Percentiles rank a stretch among this genome's conserved stretches.
Conservation (phyloP, 2,113 vertebrate genomes). For the Pontoporia blainvillei region DNA sequence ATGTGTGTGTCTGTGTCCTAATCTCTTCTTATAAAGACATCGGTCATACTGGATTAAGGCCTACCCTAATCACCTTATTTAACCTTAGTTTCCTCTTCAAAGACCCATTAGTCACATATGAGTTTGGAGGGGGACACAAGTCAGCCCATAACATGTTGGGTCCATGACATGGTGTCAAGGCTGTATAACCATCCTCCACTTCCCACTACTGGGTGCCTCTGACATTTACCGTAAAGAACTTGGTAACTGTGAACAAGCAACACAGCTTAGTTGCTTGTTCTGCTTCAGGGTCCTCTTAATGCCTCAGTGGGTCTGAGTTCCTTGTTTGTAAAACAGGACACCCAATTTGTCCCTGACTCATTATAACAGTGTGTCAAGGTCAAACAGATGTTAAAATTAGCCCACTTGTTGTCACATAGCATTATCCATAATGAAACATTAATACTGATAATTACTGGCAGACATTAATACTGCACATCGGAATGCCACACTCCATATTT, state of each 20-base stretch:
- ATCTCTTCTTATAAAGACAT: background rate
- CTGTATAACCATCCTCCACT: background rate
- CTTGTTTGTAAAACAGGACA: background rate
- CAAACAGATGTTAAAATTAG: background rate
- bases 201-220: background rate
- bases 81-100: background rate
- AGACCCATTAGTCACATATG: background rate
- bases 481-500: background rate
- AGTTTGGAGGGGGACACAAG: background rate
- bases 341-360: background rate
- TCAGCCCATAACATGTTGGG: background rate
- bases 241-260: background rate
- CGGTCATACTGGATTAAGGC: background rate
- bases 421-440: background rate
- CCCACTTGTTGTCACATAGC: background rate
- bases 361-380: background rate
- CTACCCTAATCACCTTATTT: background rate
- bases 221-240: background rate
- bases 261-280: background rate
- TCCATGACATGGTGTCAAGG: background rate
- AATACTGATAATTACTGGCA: background rate
- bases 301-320: background rate
- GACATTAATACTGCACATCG: background rate
- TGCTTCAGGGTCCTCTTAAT: background rate
- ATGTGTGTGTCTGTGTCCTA: background rate